Percentiles rank a stretch among this genome's conserved stretches.
phyloP scores from a whole-genome alignment of 2,113 vertebrate species.

The Smithornis capensis region DNA sequence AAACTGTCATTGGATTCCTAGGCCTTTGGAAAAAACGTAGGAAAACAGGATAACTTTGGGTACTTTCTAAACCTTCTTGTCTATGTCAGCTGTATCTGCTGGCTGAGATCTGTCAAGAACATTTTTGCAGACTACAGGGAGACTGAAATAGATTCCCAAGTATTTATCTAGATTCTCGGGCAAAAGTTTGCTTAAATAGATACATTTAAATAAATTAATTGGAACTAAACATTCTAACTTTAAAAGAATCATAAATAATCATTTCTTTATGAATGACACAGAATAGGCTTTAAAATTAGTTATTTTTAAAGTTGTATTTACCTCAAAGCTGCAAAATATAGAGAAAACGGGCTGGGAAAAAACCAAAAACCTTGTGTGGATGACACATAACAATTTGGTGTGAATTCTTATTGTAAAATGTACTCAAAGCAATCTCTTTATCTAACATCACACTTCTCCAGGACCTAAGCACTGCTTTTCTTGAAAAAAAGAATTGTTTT shows the following conservation, averaged over 20 bases:
- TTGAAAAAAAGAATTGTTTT: neutral
- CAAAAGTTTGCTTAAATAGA: neutral
- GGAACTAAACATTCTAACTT: neutral
- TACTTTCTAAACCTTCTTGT: neutral
- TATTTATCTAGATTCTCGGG: neutral
- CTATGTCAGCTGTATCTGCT: neutral
- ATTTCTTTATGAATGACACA: neutral
- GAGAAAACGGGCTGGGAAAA: neutral
- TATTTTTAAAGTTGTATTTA: neutral
- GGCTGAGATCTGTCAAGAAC: neutral
- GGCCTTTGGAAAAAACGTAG: neutral
- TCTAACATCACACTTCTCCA: neutral
- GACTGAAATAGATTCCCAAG: neutral
- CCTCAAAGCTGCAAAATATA: neutral
- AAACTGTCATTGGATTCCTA: neutral
- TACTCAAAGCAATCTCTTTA: neutral
- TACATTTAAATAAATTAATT: neutral
- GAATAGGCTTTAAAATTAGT: neutral
- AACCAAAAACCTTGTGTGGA: neutral
- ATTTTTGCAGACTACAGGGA: neutral
- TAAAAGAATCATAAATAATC: neutral
- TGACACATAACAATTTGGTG: neutral
- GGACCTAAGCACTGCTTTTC: neutral
- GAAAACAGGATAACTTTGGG: neutral
- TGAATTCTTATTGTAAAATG: neutral